Evolutionary conservation across 2,888 invertebrate species (phyloP), one percentile per base, ranked within the genome.

Genomic region (Euzophera pinguis): DNA sequence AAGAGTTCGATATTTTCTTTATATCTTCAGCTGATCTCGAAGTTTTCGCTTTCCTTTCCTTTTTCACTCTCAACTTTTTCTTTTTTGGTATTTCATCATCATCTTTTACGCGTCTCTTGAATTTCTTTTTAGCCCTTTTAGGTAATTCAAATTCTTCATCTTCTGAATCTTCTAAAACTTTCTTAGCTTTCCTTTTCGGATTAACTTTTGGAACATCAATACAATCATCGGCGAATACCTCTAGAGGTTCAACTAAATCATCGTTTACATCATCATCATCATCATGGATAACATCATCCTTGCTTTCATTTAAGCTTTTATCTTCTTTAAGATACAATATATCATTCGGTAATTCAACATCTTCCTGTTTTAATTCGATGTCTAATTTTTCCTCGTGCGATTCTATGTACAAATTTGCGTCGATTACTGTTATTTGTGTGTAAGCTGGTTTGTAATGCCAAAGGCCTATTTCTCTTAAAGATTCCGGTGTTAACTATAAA

Each of bases 301-400:
- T 48, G 35, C 38, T n/a, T 37, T 48, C 1, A 5, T 48, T 38
- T 48, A 12, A 9, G 13, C 13, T 38, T 38, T 37, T 38, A 13
- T 48, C 48, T 9, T 48, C 38, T 37, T 48, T 45, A 6, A 45
- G 13, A 32, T 45, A 45, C n/a, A 43, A 13, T 8, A 45, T 27
- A 16, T 32, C 32, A 32, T 29, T 32, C 0, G 32, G 45, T 16
- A 34, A 10, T 2, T 29, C 32, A 6, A 17, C 27, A 0, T 14
- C 16, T 45, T 45, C 45, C 13, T 45, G 32, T 34, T 45, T 45
- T 6, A 45, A 16, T 6, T 32, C 14, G 5, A 34, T 16, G 6
- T 45, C 7, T 14, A 45, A 1, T 34, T 45, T 45, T 14, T 34
- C 45, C 1, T 45, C 45, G 5, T 10, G 32, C 32, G 45, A 34